Conservation (phyloP, 2,113 vertebrate species). For the Furnarius figulus region DNA sequence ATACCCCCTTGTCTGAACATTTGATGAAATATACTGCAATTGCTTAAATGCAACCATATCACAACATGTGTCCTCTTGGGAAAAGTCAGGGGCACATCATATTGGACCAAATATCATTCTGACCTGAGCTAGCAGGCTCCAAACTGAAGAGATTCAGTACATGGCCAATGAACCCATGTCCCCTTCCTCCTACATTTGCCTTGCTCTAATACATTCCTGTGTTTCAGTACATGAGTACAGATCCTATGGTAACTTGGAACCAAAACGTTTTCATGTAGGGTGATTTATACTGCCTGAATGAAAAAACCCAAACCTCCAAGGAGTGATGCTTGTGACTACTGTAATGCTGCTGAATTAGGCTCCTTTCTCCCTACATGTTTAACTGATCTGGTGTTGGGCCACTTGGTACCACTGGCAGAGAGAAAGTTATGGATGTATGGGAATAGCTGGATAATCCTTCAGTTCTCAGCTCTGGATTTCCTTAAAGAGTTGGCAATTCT, state of each 20-base stretch:
- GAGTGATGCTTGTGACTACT: background rate
- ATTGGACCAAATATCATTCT: background rate
- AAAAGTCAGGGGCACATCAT: background rate
- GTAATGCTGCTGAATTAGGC: background rate
- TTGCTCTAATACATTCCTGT: background rate
- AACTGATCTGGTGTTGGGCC: background rate
- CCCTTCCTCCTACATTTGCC: background rate
- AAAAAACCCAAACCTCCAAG: background rate
- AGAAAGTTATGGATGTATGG: background rate
- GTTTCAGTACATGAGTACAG: background rate
- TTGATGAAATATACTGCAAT: rapidly evolving
- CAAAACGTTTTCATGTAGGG: background rate
- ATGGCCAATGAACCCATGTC: background rate
- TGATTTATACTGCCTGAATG: background rate
- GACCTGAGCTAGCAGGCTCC: background rate
- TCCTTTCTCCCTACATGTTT: background rate
- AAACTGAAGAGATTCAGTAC: background rate
- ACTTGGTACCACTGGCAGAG: background rate
- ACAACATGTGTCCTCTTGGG: background rate
- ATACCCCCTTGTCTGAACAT: background rate
- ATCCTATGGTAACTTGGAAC: background rate
- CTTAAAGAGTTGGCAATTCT: background rate
- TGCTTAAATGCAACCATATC: background rate
- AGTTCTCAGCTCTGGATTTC: background rate
- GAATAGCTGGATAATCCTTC: background rate